These are phyloP conservation scores for Digitonthophagus gazella DNA, from an alignment of 2,888 invertebrate genomes.

Conservation along the genomic window DNA sequence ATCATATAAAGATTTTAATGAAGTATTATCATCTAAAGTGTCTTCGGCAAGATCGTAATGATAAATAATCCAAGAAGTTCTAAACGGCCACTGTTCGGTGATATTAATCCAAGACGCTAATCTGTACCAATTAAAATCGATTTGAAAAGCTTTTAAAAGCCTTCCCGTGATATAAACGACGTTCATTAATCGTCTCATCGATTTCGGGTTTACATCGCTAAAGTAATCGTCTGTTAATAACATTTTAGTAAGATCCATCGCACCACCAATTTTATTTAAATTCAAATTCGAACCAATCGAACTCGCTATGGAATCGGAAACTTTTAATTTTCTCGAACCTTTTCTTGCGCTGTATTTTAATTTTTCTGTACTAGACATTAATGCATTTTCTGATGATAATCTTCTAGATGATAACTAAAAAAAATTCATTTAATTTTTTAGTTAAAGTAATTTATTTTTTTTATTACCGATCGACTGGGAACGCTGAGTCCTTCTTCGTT, in stretches of 20 bases:
- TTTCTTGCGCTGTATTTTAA: conserved; percentile 55
- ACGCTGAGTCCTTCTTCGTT: conserved; percentile 51
- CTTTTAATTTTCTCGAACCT: conserved; percentile 70
- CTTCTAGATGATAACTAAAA: conserved; percentile 69
- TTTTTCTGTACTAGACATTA: conserved; percentile 82
- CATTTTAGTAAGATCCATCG: conserved; percentile 72
- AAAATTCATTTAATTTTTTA: conserved; percentile 4
- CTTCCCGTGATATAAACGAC: conserved; percentile 95
- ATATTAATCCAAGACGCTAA: conserved; percentile 98
- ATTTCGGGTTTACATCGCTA: conserved; percentile 96
- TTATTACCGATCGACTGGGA: conserved; percentile 53
- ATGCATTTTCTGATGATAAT: conserved; percentile 74
- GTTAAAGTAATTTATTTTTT: neutral
- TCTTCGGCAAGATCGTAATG: conserved; percentile 90
- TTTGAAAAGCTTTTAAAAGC: conserved; percentile 94
- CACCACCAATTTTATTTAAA: conserved; percentile 73
- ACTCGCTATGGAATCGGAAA: conserved; percentile 88
- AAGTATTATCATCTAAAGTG: conserved; percentile 77
- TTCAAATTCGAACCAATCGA: conserved; percentile 88
- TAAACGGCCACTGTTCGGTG: conserved; percentile 98
- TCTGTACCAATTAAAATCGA: conserved; percentile 99
- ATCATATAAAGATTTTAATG: conserved; percentile 88
- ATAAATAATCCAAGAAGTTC: conserved; percentile 96
- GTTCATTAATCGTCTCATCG: conserved; percentile 95
- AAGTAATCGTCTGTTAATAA: conserved; percentile 97